These are phyloP conservation scores for Chloropsis cyanopogon DNA, from an alignment of 2,113 vertebrate genomes.

Conservation along the genomic window DNA sequence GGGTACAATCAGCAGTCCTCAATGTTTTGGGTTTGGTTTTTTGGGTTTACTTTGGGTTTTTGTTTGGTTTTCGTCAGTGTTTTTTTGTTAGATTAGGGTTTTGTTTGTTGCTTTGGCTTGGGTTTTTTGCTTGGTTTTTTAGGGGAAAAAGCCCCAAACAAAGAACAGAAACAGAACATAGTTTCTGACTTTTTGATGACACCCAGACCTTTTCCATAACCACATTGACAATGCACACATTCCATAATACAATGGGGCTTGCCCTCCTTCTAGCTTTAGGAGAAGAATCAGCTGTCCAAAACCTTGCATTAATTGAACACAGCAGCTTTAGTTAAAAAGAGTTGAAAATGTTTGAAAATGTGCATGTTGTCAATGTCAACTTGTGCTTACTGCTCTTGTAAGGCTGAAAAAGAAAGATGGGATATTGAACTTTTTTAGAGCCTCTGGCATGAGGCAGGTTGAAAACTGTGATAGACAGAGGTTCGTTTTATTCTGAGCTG, in stretches of 20 bases:
- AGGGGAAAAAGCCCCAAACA: accelerated
- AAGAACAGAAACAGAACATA: not conserved
- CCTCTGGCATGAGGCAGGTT: not conserved
- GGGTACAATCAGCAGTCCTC: no score
- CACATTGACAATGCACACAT: not conserved
- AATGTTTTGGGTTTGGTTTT: not conserved
- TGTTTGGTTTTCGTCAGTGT: accelerated
- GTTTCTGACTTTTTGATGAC: not conserved
- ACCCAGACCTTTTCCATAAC: not conserved
- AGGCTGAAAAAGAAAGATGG: not conserved
- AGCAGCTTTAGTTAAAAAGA: not conserved
- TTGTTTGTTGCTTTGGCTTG: not conserved
- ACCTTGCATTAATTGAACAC: not conserved
- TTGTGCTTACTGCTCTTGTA: not conserved
- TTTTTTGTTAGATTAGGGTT: not conserved
- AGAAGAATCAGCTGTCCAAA: not conserved
- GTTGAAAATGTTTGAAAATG: not conserved
- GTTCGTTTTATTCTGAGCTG: not conserved
- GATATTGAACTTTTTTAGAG: not conserved
- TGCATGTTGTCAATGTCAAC: accelerated
- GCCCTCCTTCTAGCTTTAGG: not conserved
- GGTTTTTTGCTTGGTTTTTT: not conserved
- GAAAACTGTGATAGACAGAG: not conserved
- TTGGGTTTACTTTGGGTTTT: not conserved
- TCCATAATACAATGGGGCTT: not conserved